phyloP scores from a whole-genome alignment of 2,113 vertebrate genomes.

The Phrynosoma platyrhinos region DNA sequence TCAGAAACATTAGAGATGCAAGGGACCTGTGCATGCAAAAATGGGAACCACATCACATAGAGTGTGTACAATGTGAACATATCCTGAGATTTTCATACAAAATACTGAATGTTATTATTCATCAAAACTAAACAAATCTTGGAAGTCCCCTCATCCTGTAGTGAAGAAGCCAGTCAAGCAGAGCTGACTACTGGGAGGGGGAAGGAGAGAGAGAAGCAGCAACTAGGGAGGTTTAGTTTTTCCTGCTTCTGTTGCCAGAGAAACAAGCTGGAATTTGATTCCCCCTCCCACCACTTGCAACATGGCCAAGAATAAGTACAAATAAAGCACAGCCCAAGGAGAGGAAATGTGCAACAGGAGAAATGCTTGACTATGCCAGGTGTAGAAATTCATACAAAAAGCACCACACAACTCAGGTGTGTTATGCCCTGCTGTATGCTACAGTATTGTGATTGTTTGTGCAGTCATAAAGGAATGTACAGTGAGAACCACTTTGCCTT shows the following conservation, averaged over 20 bases:
- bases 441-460: not conserved
- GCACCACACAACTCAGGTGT: not conserved
- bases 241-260: constrained; percentile 24
- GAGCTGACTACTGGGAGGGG: not conserved
- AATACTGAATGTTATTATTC: no score
- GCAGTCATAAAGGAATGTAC: not conserved
- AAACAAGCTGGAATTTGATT: constrained; percentile 22
- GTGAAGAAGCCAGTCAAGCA: not conserved
- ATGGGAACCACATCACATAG: no score
- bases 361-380: not conserved
- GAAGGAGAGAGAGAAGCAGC: no score
- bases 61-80: no score
- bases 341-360: not conserved
- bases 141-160: not conserved
- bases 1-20: no score
- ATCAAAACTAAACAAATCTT: no score
- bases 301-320: not conserved
- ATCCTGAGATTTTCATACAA: no score
- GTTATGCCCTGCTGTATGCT: not conserved
- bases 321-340: not conserved
- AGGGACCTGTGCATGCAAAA: no score
- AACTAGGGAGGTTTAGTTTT: not conserved
- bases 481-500: no score
- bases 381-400: not conserved
- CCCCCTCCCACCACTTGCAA: not conserved